Conservation (phyloP, 2,113 vertebrate species). For the Todiramphus chloris region DNA sequence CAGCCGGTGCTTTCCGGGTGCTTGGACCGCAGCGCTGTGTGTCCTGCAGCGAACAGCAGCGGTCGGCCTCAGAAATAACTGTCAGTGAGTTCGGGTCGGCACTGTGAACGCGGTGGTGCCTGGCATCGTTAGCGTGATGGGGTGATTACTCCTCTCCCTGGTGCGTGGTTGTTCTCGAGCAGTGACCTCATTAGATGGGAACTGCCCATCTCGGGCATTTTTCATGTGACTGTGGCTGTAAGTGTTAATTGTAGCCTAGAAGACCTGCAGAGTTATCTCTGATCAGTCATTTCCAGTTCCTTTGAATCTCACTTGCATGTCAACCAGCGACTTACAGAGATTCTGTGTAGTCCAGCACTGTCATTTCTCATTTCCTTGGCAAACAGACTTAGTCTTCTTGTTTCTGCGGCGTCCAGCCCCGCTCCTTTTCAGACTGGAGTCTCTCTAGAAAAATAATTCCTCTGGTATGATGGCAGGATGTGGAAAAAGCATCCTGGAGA, state of each 20-base stretch:
- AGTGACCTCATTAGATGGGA: not conserved
- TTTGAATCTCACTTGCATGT: not conserved
- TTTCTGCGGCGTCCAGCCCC: not conserved
- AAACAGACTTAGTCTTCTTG: not conserved
- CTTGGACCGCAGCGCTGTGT: not conserved
- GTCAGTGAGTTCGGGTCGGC: not conserved
- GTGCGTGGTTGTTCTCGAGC: not conserved
- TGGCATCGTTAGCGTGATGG: accelerated
- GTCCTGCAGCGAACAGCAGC: accelerated
- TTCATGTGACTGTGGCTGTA: accelerated
- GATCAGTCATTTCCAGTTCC: not conserved
- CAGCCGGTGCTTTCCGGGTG: not conserved
- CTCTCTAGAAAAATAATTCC: not conserved
- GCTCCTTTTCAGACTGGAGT: not conserved
- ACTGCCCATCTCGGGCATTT: not conserved
- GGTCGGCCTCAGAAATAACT: not conserved
- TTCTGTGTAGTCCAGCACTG: accelerated
- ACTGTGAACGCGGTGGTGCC: accelerated
- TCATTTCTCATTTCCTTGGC: not conserved
- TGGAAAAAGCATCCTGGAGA: not conserved
- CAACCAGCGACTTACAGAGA: not conserved
- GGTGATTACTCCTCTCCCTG: accelerated
- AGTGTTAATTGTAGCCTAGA: not conserved
- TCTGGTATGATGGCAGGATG: not conserved
- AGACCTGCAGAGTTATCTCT: not conserved